A percentile compares a stretch with the other conserved stretches of the same genome.
These are phyloP conservation scores for Athene cunicularia DNA, from an alignment of 2,113 vertebrate genomes.

Conservation along the genomic window DNA sequence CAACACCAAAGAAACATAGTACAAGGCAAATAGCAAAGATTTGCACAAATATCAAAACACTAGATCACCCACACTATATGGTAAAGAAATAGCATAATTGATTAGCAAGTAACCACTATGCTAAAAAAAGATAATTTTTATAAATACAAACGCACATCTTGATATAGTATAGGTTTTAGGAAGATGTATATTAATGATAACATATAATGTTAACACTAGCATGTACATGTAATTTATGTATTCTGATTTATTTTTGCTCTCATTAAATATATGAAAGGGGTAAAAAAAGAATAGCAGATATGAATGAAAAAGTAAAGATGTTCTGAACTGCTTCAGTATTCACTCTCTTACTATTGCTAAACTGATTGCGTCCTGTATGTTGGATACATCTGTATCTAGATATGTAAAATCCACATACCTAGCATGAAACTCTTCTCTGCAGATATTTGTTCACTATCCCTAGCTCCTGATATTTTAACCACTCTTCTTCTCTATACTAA, in stretches of 20 bases:
- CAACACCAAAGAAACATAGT: background rate
- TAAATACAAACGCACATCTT: background rate
- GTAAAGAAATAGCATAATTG: background rate
- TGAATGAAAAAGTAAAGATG: background rate
- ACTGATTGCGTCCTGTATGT: background rate
- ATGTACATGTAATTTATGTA: background rate
- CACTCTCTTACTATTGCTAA: background rate
- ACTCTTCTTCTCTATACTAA: background rate
- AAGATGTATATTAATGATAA: fast-evolving
- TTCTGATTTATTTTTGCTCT: background rate
- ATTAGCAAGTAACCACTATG: background rate
- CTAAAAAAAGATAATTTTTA: background rate
- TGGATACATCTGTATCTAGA: background rate
- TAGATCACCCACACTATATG: background rate
- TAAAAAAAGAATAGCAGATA: background rate
- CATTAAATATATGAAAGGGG: background rate
- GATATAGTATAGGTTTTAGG: background rate
- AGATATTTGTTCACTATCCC: background rate
- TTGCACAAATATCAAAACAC: background rate
- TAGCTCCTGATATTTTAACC: background rate
- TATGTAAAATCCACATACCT: background rate
- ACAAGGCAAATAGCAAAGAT: background rate
- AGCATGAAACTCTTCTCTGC: background rate
- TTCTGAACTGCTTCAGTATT: background rate
- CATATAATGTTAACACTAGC: background rate